Percentiles rank a stretch among this genome's conserved stretches.
Conservation (phyloP, 2,888 invertebrate species). For the Molanna angustata region DNA sequence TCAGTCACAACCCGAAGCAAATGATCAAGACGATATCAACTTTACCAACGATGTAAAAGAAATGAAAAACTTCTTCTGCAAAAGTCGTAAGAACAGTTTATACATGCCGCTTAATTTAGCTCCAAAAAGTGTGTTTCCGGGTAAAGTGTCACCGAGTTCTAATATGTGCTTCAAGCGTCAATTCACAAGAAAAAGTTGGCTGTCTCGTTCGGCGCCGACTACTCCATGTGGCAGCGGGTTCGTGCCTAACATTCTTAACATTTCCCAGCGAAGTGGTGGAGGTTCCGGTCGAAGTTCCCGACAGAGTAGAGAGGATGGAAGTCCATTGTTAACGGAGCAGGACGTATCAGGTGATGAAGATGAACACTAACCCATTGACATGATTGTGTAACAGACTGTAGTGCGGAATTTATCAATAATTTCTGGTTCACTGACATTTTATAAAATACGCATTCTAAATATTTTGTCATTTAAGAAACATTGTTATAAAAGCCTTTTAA, state of each 20-base stretch:
- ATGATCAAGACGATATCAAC: slow-evolving; percentile 38
- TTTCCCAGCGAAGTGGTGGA: slow-evolving; percentile 52
- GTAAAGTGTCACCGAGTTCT: slow-evolving; percentile 35
- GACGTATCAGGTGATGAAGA: slow-evolving; percentile 48
- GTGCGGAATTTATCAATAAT: slow-evolving; percentile 25
- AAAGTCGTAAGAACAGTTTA: slow-evolving; percentile 63
- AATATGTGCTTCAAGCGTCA: slow-evolving; percentile 31
- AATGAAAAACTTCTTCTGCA: slow-evolving; percentile 48
- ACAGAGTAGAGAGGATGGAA: slow-evolving; percentile 58
- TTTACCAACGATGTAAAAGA: slow-evolving; percentile 38
- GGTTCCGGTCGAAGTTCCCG: slow-evolving; percentile 52
- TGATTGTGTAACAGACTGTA: slow-evolving; percentile 32
- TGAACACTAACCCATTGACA: slow-evolving; percentile 11
- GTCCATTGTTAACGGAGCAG: slow-evolving; percentile 59
- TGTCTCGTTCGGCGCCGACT: slow-evolving; percentile 76
- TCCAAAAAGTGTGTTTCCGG: slow-evolving; percentile 37
- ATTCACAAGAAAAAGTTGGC: slow-evolving; percentile 55
- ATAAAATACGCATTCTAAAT: slow-evolving; percentile 30
- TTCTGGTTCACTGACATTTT: slow-evolving; percentile 25
- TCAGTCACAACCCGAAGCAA: slow-evolving; percentile 29
- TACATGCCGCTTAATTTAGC: slow-evolving; percentile 62
- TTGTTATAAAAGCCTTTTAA: slow-evolving; percentile 27
- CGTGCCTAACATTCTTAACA: slow-evolving; percentile 62
- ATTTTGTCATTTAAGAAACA: slow-evolving; percentile 16
- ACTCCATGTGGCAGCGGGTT: slow-evolving; percentile 67